Evolutionary conservation across 1,140 invertebrate species (phyloP).

Genomic region (Dreissena rostriformis): DNA sequence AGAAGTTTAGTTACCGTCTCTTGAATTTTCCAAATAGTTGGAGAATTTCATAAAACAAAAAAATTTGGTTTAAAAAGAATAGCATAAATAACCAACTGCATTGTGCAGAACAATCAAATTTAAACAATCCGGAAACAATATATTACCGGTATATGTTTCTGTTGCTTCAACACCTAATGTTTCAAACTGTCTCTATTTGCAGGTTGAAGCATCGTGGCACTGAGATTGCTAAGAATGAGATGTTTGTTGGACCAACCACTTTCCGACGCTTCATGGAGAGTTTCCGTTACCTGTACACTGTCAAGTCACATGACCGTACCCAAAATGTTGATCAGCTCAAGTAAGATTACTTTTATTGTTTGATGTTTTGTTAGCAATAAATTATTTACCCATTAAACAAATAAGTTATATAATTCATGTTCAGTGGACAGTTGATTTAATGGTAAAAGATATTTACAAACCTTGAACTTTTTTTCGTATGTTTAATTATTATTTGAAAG

Average conservation of each 20-base stretch:
- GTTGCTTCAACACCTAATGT: conserved; percentile 5
- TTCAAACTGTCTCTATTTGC: conserved; percentile 10
- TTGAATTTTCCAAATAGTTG: no score
- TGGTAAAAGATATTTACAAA: no score
- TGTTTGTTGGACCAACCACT: conserved; percentile 79
- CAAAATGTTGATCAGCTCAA: conserved; percentile 77
- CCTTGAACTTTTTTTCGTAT: no score
- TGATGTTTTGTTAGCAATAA: no score
- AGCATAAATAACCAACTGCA: neutral
- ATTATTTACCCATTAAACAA: no score
- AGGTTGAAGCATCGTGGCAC: conserved; percentile 71
- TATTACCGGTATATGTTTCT: no score
- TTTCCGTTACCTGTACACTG: conserved; percentile 76
- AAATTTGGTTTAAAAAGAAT: neutral
- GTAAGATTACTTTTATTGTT: conserved; percentile 63
- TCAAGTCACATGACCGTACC: conserved; percentile 77
- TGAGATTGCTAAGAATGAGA: conserved; percentile 74
- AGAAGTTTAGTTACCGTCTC: no score
- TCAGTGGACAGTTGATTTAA: no score
- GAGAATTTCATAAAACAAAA: neutral
- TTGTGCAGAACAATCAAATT: neutral
- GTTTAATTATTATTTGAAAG: no score
- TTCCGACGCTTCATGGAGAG: conserved; percentile 78
- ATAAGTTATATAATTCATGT: no score
- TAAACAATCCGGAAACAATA: neutral